Conservation (phyloP, 2,113 vertebrate genomes). For the Pollimyrus isidori region DNA sequence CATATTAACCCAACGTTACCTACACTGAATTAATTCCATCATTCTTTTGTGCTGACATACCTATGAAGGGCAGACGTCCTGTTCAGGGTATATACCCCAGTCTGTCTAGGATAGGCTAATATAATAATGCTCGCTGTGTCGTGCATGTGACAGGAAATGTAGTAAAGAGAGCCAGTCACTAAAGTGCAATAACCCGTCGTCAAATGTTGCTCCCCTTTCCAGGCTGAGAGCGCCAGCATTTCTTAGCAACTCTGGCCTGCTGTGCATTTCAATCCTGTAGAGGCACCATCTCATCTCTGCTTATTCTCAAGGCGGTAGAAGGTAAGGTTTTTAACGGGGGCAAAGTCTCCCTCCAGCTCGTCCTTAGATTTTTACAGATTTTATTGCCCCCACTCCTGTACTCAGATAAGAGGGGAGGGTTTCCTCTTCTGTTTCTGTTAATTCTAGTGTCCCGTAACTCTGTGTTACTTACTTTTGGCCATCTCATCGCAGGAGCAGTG, state of each 20-base stretch:
- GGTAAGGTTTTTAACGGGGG: not conserved
- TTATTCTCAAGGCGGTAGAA: not conserved
- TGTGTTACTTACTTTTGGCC: not conserved
- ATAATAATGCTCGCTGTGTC: not conserved
- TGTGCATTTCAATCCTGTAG: not conserved
- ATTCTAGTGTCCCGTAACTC: not conserved
- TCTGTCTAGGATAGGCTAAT: not conserved
- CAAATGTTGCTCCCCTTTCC: not conserved
- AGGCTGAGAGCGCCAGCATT: not conserved
- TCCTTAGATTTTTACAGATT: not conserved
- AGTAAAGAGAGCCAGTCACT: not conserved
- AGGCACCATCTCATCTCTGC: not conserved
- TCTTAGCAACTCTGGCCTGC: not conserved
- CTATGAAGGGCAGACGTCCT: not conserved
- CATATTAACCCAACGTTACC: not conserved
- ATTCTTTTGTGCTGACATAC: not conserved
- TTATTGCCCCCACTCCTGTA: not conserved
- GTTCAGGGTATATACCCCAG: not conserved
- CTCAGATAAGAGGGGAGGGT: not conserved
- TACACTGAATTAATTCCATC: not conserved
- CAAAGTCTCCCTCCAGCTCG: not conserved
- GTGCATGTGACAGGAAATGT: not conserved
- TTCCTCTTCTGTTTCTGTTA: not conserved
- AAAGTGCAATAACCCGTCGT: not conserved
- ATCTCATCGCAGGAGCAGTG: not conserved